Conservation (phyloP, 2,888 invertebrate genomes). For the Dorcus hopei region DNA sequence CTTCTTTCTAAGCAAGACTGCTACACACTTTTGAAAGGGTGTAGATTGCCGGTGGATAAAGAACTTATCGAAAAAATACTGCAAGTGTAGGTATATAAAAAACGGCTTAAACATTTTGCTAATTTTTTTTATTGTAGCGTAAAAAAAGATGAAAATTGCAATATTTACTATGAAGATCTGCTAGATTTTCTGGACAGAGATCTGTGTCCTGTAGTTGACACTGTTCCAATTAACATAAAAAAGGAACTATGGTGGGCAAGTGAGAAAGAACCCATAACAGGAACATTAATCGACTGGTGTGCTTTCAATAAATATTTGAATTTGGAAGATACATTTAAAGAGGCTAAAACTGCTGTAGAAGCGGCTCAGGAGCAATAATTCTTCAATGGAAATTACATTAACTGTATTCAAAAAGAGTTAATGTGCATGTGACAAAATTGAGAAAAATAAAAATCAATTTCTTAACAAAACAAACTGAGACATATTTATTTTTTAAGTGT, state of each 20-base stretch:
- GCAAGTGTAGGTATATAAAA: constrained; percentile 54
- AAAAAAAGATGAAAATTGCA: constrained; percentile 62
- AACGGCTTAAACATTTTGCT: neutral
- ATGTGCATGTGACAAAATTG: no score
- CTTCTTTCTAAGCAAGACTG: constrained; percentile 58
- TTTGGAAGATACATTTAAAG: constrained; percentile 45
- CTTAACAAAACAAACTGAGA: no score
- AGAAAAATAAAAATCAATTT: no score
- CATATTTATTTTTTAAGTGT: no score
- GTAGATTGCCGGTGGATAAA: constrained; percentile 64
- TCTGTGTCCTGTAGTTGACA: constrained; percentile 53
- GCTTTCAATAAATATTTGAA: constrained; percentile 51
- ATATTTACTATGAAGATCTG: constrained; percentile 66
- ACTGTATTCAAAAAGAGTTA: no score
- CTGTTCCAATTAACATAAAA: constrained; percentile 53
- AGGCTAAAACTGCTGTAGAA: constrained; percentile 16
- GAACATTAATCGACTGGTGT: constrained; percentile 51
- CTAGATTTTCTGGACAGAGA: constrained; percentile 69
- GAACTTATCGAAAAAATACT: constrained; percentile 70
- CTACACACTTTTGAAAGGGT: constrained; percentile 65
- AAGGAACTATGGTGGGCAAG: constrained; percentile 51
- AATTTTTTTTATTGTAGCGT: constrained; percentile 48
- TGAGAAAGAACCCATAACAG: constrained; percentile 46
- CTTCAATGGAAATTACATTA: no score
- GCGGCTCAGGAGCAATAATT: no score